These are phyloP conservation scores for Watsonalla binaria DNA, from an alignment of 2,888 invertebrate species.

Conservation along the genomic window DNA sequence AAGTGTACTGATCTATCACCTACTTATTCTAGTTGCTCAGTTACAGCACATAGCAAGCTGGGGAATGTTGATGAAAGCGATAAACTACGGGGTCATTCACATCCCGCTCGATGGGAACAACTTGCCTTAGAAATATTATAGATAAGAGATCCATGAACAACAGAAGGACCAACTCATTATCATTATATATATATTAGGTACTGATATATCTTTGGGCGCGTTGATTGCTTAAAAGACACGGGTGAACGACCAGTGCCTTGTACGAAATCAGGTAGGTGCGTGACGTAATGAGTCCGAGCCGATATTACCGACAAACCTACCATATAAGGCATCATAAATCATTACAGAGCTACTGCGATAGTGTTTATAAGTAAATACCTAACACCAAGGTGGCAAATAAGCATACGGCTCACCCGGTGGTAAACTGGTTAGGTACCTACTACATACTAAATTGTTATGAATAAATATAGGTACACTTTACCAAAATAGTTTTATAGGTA, in stretches of 20 bases:
- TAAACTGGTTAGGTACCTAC: too few relatives aligned
- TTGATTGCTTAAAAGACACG: slow-evolving; percentile 30
- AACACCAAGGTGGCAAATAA: too few relatives aligned
- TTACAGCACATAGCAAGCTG: slow-evolving; percentile 22
- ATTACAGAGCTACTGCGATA: too few relatives aligned
- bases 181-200: slow-evolving; percentile 8
- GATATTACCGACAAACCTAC: neutral
- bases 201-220: slow-evolving; percentile 8
- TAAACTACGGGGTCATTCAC: slow-evolving; percentile 54
- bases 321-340: neutral
- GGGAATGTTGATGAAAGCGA: slow-evolving; percentile 55
- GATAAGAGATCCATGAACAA: neutral
- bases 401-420: too few relatives aligned
- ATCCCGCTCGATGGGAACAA: slow-evolving; percentile 31
- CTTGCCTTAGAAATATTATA: neutral
- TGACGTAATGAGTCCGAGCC: slow-evolving; percentile 28
- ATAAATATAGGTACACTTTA: too few relatives aligned
- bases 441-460: too few relatives aligned
- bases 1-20: slow-evolving; percentile 24
- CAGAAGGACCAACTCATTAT: slow-evolving; percentile 15
- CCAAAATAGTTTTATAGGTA: too few relatives aligned
- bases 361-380: too few relatives aligned
- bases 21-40: slow-evolving; percentile 23
- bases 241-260: slow-evolving; percentile 55
- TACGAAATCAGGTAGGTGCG: slow-evolving; percentile 39